A percentile compares a stretch with the other conserved stretches of the same genome.
Evolutionary conservation across 2,888 invertebrate genomes (phyloP).

Genomic region (Sinhomidia bicolor): DNA sequence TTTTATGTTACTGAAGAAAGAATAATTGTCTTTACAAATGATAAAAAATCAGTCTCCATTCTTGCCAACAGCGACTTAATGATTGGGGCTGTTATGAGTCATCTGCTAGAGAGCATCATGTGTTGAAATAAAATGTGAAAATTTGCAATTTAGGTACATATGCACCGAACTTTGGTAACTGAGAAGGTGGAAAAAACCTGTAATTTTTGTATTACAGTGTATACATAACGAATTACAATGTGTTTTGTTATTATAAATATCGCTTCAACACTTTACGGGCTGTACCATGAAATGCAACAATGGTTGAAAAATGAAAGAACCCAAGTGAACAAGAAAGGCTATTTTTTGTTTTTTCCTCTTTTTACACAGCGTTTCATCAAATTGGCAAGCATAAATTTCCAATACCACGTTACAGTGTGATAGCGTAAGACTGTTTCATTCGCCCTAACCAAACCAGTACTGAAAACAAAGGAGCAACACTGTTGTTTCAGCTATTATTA

Average conservation of each 20-base stretch:
- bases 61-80: neutral
- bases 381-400: too few species aligned
- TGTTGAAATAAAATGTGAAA: neutral
- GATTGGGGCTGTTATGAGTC: neutral
- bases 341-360: too few species aligned
- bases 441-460: neutral
- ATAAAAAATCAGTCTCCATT: neutral
- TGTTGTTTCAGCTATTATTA: neutral
- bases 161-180: constrained; percentile 33
- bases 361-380: too few species aligned
- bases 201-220: neutral
- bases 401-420: too few species aligned
- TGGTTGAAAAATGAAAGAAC: too few species aligned
- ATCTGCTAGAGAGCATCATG: neutral
- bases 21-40: neutral
- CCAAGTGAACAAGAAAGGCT: too few species aligned
- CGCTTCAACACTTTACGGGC: too few species aligned
- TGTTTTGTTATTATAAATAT: too few species aligned
- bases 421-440: neutral
- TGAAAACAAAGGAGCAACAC: neutral
- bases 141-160: constrained; percentile 27
- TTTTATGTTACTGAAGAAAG: too few species aligned
- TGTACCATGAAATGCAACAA: too few species aligned
- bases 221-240: neutral
- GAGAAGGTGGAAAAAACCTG: neutral